Evolutionary conservation across 2,888 invertebrate species (phyloP).

Genomic region (Tridacna crocea): DNA sequence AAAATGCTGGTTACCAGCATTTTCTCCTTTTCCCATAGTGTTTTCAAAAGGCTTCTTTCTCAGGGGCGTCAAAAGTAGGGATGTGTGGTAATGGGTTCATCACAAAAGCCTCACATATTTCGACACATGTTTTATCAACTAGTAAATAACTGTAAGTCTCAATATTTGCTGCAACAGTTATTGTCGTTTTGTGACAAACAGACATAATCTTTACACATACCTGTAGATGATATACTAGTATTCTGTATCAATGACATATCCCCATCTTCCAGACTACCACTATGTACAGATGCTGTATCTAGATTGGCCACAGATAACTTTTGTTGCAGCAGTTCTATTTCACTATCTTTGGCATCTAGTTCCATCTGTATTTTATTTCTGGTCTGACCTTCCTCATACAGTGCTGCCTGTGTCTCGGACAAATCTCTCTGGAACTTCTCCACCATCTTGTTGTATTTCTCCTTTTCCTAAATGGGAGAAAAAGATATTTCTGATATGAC

Average conservation of each 20-base stretch:
- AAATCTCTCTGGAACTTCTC: slow-evolving; percentile 93
- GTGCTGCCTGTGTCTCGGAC: slow-evolving; percentile 93
- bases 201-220: slow-evolving; percentile 12
- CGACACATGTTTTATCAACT: too few species aligned
- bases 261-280: slow-evolving; percentile 86
- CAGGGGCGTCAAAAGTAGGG: too few species aligned
- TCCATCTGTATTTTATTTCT: slow-evolving; percentile 95
- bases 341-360: slow-evolving; percentile 97
- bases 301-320: slow-evolving; percentile 92
- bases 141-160: too few species aligned
- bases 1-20: too few species aligned
- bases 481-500: not conserved
- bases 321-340: slow-evolving; percentile 94
- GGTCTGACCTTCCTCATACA: slow-evolving; percentile 87
- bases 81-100: too few species aligned
- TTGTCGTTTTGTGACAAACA: too few species aligned
- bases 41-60: too few species aligned
- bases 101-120: too few species aligned
- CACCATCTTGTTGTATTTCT: slow-evolving; percentile 95
- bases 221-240: slow-evolving; percentile 57
- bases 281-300: slow-evolving; percentile 96
- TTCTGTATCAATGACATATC: slow-evolving; percentile 56
- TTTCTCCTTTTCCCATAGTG: too few species aligned
- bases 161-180: too few species aligned
- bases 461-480: slow-evolving; percentile 88